Evolutionary conservation across 2,797 vertebrate genomes (phyloP), one percentile per base, ranked within the genome.

Genomic region (Cryptoblepharus egeriae): DNA sequence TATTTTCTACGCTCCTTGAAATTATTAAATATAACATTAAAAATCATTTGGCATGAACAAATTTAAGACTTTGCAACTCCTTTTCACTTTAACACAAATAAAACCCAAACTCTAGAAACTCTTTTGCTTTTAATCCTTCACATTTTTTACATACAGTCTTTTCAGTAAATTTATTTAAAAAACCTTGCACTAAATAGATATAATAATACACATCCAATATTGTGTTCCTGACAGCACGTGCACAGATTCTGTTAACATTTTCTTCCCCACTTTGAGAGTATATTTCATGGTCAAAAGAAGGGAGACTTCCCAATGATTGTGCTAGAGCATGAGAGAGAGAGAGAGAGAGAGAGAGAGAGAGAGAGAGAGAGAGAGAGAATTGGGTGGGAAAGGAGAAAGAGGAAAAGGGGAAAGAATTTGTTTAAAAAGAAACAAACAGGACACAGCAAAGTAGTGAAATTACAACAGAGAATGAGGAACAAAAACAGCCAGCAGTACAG

Each of bases 391-490:
- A 16, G 18, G 8, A 30, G n/a, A 22, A n/a, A 35, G 18, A 28
- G 37, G 42, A 8, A 10, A n/a, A n/a, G 28, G 20, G 26, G 5
- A 28, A 16, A 10, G 10, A 24, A 3, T 5, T 1, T 4, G 4
- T 18, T 4, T 11, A 42, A 45, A 18, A 55, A 77, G 94, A 95
- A 97, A 97, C 96, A 96, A 98, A 97, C 96, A 96, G 95, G 96
- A 97, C 94, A 98, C 97, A 97, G 95, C 92, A 93, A 97, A 97
- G 96, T 95, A 95, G 96, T 97, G 97, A 96, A 96, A 95, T 95
- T 96, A 96, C 95, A 96, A 97, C 97, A 96, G 95, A 97, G 96
- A 79, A 99, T 98, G 97, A 97, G 96, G 95, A 97, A 96, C 95
- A 93, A 82, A 95, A 97, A 96, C 95, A 93, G 95, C 94, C 96